A percentile compares a stretch with the other conserved stretches of the same genome.
Conservation (phyloP, 2,888 invertebrate species). For the Caenorhabditis afra region DNA sequence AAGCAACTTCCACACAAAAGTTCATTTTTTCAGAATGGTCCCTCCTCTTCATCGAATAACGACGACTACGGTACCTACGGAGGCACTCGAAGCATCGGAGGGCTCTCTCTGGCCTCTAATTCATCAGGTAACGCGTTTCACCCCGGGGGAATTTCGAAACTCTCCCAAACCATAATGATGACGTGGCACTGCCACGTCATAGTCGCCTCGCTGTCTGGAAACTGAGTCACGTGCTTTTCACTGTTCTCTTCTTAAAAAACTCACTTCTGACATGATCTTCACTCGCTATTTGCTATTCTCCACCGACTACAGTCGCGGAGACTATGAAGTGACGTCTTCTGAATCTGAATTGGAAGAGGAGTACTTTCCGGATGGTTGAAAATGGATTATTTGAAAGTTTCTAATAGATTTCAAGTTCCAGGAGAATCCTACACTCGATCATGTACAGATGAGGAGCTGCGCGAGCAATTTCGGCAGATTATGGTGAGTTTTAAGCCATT, state of each 20-base stretch:
- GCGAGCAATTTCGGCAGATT: slow-evolving; percentile 30
- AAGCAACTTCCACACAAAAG: too few relatives aligned
- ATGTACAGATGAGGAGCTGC: slow-evolving; percentile 38
- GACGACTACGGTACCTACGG: slow-evolving; percentile 55
- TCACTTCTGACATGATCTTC: slow-evolving; percentile 3
- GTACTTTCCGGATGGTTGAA: slow-evolving; percentile 1
- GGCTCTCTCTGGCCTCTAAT: slow-evolving; percentile 50
- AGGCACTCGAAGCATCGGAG: slow-evolving; percentile 49
- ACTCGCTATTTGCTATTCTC: slow-evolving; percentile 13
- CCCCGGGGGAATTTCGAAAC: too few relatives aligned
- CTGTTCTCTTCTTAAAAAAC: not conserved
- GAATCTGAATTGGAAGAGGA: not conserved
- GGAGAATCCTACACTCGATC: slow-evolving; percentile 25
- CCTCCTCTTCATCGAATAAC: slow-evolving; percentile 21
- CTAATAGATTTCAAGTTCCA: slow-evolving; percentile 9
- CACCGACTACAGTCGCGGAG: not conserved
- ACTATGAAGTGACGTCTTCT: not conserved
- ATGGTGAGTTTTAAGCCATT: slow-evolving; percentile 28
- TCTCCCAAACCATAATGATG: not conserved
- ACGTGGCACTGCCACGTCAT: too few relatives aligned
- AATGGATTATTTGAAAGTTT: not conserved
- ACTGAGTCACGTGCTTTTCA: too few relatives aligned
- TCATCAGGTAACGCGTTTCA: slow-evolving; percentile 54
- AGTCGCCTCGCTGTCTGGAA: too few relatives aligned
- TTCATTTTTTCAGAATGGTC: slow-evolving; percentile 44